Percentiles rank a stretch among this genome's conserved stretches.
These are phyloP conservation scores for Pristionchus entomophagus DNA, from an alignment of 2,888 invertebrate genomes.

Conservation along the genomic window DNA sequence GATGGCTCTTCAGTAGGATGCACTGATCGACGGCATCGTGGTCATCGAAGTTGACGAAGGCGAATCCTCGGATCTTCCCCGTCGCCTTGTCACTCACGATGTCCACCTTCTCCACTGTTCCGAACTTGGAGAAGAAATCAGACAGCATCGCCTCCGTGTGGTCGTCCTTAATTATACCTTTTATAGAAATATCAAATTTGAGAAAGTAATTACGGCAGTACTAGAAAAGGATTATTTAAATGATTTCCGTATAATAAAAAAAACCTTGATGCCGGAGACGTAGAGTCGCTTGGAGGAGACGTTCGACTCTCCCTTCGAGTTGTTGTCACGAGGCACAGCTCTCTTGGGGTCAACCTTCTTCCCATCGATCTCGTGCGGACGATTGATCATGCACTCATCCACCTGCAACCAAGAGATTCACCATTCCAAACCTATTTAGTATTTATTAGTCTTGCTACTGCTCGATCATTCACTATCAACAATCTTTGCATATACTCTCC, in stretches of 20 bases:
- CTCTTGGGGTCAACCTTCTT: slow-evolving; percentile 95
- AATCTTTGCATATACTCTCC: too few species aligned
- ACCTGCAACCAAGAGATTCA: slow-evolving; percentile 80
- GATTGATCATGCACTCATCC: slow-evolving; percentile 88
- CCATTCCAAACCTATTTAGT: too few species aligned
- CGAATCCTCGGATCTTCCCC: slow-evolving; percentile 70
- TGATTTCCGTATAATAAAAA: too few species aligned
- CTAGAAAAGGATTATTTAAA: too few species aligned
- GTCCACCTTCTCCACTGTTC: slow-evolving; percentile 56
- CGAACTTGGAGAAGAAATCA: slow-evolving; percentile 64
- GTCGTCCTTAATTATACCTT: too few species aligned
- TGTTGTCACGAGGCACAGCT: slow-evolving; percentile 81
- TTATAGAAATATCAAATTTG: too few species aligned
- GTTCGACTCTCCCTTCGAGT: slow-evolving; percentile 36
- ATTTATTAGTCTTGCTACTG: too few species aligned
- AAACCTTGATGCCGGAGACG: slow-evolving; percentile 71
- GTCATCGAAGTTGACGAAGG: slow-evolving; percentile 73
- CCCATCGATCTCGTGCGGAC: slow-evolving; percentile 92
- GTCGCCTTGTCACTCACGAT: slow-evolving; percentile 71
- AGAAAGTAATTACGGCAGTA: too few species aligned
- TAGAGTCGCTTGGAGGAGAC: slow-evolving; percentile 70
- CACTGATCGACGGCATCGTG: slow-evolving; percentile 73
- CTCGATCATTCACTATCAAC: too few species aligned
- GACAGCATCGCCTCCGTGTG: slow-evolving; percentile 66
- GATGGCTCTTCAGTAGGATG: slow-evolving; percentile 60